phyloP scores from a whole-genome alignment of 2,797 vertebrate species.

The Cuculus canorus region DNA sequence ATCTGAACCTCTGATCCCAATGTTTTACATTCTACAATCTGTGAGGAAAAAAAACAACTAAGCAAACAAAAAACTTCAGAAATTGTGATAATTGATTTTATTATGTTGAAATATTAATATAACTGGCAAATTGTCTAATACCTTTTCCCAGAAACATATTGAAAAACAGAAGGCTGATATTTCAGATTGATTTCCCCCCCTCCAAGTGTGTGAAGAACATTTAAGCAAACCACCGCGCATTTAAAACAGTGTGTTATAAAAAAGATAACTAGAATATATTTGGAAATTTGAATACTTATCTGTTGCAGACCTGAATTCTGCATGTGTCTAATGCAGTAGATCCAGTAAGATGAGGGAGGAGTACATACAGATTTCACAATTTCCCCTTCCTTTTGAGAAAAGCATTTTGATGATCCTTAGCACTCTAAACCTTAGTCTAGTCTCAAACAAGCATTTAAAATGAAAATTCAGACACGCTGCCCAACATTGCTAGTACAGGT shows the following conservation, averaged over 20 bases:
- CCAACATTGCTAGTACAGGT: neutral
- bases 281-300: neutral
- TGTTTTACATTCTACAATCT: neutral
- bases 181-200: neutral
- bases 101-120: neutral
- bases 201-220: neutral
- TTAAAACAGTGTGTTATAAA: neutral
- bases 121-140: neutral
- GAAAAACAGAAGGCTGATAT: neutral
- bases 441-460: neutral
- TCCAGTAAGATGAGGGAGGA: neutral
- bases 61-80: neutral
- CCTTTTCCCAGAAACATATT: neutral
- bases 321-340: neutral
- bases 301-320: conserved; percentile 3
- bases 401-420: neutral
- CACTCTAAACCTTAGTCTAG: neutral
- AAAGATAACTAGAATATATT: neutral
- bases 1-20: neutral
- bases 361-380: neutral
- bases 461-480: neutral
- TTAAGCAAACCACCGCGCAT: neutral
- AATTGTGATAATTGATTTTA: neutral
- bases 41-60: fast-evolving
- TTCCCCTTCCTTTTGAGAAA: neutral